These are phyloP conservation scores for Ornithoptera priamus DNA, from an alignment of 2,888 invertebrate genomes.

Conservation along the genomic window DNA sequence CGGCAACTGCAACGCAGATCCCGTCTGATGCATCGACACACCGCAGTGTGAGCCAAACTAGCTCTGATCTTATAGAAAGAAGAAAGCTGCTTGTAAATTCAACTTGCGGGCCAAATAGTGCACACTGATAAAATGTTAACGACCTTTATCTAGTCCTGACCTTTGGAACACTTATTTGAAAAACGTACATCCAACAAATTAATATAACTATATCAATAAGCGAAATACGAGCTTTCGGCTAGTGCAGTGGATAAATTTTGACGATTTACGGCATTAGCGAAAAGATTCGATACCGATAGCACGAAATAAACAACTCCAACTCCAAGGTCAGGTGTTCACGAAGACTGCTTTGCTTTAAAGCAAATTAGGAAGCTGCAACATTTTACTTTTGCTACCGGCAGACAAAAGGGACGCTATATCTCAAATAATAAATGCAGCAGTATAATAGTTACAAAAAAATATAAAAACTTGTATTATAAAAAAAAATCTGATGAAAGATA, in stretches of 20 bases:
- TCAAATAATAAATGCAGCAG: no score
- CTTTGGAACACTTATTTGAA: constrained; percentile 24
- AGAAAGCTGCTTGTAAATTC: constrained; percentile 39
- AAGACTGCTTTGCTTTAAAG: neutral
- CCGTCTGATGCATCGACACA: constrained; percentile 39
- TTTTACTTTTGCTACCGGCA: no score
- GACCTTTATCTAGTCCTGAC: constrained; percentile 40
- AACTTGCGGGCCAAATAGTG: constrained; percentile 42
- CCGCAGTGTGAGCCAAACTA: constrained; percentile 38
- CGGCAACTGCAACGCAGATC: constrained; percentile 40
- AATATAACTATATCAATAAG: constrained; percentile 5
- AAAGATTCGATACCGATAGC: constrained; percentile 3
- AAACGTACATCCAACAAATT: constrained; percentile 16
- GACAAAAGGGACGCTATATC: no score
- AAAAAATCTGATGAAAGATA: no score
- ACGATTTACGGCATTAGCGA: constrained; percentile 12
- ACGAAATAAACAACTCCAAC: neutral
- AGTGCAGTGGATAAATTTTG: constrained; percentile 13
- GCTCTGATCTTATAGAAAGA: constrained; percentile 37
- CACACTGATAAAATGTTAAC: constrained; percentile 45
- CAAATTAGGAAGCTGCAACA: neutral
- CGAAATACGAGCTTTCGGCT: neutral
- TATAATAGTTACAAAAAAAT: no score
- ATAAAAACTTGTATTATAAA: no score
- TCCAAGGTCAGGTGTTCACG: constrained; percentile 2